phyloP scores from a whole-genome alignment of 1,140 invertebrate genomes.

The Anastrepha obliqua region DNA sequence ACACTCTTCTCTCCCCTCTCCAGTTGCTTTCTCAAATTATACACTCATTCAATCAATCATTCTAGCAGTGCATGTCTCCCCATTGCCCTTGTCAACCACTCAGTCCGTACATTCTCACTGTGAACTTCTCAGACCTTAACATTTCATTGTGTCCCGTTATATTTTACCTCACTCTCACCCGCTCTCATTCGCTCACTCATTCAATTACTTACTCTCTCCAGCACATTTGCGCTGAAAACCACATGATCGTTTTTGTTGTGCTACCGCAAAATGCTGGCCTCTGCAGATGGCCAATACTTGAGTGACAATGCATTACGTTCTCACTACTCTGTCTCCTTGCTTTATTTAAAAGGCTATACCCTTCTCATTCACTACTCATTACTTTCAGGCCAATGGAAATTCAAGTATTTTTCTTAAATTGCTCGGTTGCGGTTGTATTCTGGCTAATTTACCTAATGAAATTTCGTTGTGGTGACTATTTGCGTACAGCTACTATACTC shows the following conservation, averaged over 20 bases:
- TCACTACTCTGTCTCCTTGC: not conserved
- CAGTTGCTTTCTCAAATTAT: too few relatives aligned
- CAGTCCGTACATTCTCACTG: too few relatives aligned
- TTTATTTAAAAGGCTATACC: not conserved
- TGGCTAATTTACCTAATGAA: conserved; percentile 37
- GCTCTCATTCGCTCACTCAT: not conserved
- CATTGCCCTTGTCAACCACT: too few relatives aligned
- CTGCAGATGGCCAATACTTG: too few relatives aligned
- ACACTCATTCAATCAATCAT: too few relatives aligned
- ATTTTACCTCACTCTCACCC: not conserved
- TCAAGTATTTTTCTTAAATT: not conserved
- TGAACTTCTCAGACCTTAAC: too few relatives aligned
- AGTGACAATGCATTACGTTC: too few relatives aligned
- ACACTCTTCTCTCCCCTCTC: too few relatives aligned
- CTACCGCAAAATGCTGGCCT: too few relatives aligned
- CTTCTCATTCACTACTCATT: not conserved
- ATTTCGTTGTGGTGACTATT: conserved; percentile 7
- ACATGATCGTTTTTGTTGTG: not conserved
- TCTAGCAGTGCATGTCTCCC: too few relatives aligned
- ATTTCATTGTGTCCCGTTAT: too few relatives aligned
- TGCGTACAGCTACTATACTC: not conserved
- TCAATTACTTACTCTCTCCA: not conserved
- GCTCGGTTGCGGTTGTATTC: conserved; percentile 1
- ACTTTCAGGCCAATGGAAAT: not conserved
- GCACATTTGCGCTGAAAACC: not conserved